Conservation (phyloP, 2,888 invertebrate species). For the Melinaea menophilus region DNA sequence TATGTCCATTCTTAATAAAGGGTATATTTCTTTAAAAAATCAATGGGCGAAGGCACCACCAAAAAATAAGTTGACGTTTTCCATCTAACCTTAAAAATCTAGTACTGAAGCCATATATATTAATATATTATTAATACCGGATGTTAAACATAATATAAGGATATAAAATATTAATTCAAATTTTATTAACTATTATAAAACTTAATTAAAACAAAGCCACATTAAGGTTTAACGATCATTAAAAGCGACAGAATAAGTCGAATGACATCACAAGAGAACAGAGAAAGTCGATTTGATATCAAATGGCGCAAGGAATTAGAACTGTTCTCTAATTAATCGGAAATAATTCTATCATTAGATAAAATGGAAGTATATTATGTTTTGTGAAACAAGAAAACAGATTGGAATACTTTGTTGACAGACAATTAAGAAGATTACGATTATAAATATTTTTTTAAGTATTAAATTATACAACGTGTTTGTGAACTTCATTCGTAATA, state of each 20-base stretch:
- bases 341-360: neutral
- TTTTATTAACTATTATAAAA: neutral
- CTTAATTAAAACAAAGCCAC: conserved; percentile 28
- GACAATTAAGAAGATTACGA: too few species aligned
- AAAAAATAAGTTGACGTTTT: too few species aligned
- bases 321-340: neutral
- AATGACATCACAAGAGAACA: conserved; percentile 57
- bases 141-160: neutral
- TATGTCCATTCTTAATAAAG: too few species aligned
- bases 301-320: conserved; percentile 37
- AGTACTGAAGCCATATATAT: too few species aligned
- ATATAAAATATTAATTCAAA: neutral
- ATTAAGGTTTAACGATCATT: conserved; percentile 35
- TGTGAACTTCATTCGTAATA: too few species aligned
- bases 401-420: too few species aligned
- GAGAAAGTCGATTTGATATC: conserved; percentile 63
- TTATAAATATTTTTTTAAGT: too few species aligned
- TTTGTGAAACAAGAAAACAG: neutral
- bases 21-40: too few species aligned
- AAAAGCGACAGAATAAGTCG: conserved; percentile 36
- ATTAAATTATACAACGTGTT: too few species aligned
- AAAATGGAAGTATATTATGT: neutral
- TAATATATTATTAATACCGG: neutral
- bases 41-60: too few species aligned
- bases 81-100: too few species aligned